phyloP scores from a whole-genome alignment of 37 sponge, comb jelly and placozoan species.

The Eunapius fragilis region DNA sequence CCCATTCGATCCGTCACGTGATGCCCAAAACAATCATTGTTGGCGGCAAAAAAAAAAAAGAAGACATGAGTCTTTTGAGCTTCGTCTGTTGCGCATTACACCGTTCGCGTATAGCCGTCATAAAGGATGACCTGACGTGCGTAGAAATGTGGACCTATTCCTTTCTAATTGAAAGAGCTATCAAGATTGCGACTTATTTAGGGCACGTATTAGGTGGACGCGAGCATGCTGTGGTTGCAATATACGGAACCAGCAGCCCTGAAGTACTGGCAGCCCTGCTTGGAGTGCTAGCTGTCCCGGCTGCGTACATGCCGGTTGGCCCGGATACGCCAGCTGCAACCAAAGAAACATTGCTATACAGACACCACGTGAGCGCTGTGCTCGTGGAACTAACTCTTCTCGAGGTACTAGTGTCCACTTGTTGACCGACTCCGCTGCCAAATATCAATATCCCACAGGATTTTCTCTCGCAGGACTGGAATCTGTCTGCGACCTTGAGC shows the following conservation, averaged over 20 bases:
- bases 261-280: slow-evolving; percentile 31
- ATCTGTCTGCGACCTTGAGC: not conserved
- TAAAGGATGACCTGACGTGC: not conserved
- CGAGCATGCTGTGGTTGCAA: slow-evolving; percentile 2
- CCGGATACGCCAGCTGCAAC: not conserved
- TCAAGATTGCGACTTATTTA: not conserved
- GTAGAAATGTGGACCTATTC: not conserved
- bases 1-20: not conserved
- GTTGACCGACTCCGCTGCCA: not conserved
- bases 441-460: not conserved
- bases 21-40: not conserved
- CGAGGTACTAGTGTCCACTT: not conserved
- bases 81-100: not conserved
- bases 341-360: not conserved
- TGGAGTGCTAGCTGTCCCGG: slow-evolving; percentile 20
- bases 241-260: slow-evolving; percentile 30
- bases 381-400: not conserved
- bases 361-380: not conserved
- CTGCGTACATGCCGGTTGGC: slow-evolving; percentile 22
- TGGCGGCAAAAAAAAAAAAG: not conserved
- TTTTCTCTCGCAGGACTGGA: not conserved
- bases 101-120: not conserved
- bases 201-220: not conserved
- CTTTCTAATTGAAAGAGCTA: not conserved
- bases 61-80: not conserved